Evolutionary conservation across 2,888 invertebrate genomes (phyloP).

Genomic region (Rhopalosiphum nymphaeae): DNA sequence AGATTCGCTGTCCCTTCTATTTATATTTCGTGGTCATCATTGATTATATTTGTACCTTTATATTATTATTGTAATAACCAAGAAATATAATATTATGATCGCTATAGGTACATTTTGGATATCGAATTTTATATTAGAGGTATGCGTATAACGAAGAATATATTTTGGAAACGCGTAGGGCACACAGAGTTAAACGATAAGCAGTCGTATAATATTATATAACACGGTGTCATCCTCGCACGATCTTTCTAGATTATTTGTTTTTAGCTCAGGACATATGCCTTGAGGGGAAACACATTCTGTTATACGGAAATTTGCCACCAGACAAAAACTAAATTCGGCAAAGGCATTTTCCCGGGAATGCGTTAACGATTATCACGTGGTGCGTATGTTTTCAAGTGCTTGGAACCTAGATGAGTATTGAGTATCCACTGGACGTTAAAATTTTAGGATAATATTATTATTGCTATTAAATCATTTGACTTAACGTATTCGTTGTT

Average conservation of each 20-base stretch:
- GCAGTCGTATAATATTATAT: not conserved
- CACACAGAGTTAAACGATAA: not conserved
- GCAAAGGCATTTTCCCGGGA: not conserved
- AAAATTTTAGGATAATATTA: not conserved
- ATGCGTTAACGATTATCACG: not conserved
- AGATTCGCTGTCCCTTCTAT: not conserved
- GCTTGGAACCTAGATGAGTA: not conserved
- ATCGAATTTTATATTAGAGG: not conserved
- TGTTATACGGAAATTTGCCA: not conserved
- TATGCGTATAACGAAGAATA: not conserved
- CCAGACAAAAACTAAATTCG: not conserved
- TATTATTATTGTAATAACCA: not conserved
- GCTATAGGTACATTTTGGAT: not conserved
- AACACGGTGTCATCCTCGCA: not conserved
- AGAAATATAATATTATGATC: not conserved
- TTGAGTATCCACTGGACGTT: not conserved
- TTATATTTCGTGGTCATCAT: not conserved
- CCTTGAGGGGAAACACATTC: not conserved
- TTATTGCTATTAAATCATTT: not conserved
- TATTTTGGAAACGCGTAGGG: not conserved
- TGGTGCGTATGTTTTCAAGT: not conserved
- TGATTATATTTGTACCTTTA: not conserved
- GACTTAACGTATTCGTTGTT: not conserved
- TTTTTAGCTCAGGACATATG: not conserved
- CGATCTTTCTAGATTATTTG: not conserved